Evolutionary conservation across 2,113 vertebrate genomes (phyloP), one percentile per base, ranked within the genome.

Genomic region (Trachemys scripta): DNA sequence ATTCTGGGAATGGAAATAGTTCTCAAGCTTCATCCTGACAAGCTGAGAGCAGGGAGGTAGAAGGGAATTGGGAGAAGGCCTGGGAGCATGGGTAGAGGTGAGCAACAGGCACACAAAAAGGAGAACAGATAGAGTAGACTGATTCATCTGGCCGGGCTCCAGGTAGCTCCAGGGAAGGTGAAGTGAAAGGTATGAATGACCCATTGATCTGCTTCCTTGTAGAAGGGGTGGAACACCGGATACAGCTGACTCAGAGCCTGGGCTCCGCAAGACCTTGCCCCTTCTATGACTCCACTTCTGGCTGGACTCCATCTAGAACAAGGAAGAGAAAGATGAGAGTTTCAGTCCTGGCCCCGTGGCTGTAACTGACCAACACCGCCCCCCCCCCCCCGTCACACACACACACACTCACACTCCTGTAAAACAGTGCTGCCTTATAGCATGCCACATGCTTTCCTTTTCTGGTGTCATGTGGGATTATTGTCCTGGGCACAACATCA

Each of bases 351-450:
- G 38, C 31, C 3, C 0, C 8, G 27, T 38, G 51, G 42, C 42
- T 0, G 49, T 31, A 12, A 53, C 54, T 2, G 8, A 42, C 8
- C 19, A 1, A 1, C 29, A 29, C 4, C 47, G 4, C 35, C 11
- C 3, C 24, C n/a, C 8, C 10, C 42, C 42, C 42, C 42, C 42
- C 42, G 4, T 4, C 38, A 42, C 38, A 42, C 42, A 42, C 13
- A 5, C 50, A 50, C 47, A 7, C 47, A n/a, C 35, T 22, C 35
- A 69, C 14, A 19, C 65, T n/a, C 16, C 65, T 38, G 35, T 5
- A 9, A 4, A 27, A 25, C 50, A 4, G 35, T 9, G 22, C 12
- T 9, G 24, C 14, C 51, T 25, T 19, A 10, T 5, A 1, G 31
- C 50, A 10, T 45, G 53, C 42, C 75, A 75, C 3, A 2, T 0